Evolutionary conservation across 2,113 vertebrate genomes (phyloP).

Genomic region (Coregonus clupeaformis): DNA sequence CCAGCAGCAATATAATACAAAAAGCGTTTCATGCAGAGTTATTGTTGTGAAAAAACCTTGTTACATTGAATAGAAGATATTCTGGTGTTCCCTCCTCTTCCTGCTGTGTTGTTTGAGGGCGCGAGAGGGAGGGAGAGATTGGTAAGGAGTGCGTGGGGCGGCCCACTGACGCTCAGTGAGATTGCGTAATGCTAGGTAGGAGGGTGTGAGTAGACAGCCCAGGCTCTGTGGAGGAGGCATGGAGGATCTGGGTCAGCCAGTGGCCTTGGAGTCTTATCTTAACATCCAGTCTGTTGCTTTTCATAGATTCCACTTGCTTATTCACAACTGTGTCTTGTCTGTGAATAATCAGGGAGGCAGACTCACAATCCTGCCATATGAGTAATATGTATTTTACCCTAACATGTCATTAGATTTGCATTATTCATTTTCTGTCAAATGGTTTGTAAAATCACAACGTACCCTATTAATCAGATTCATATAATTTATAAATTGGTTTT

Average conservation of each 20-base stretch:
- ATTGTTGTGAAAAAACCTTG: too few relatives aligned
- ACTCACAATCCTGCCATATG: not conserved
- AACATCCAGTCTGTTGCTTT: too few relatives aligned
- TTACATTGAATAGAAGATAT: not conserved
- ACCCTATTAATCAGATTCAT: not conserved
- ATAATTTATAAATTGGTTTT: not conserved
- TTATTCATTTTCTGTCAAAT: conserved; percentile 4
- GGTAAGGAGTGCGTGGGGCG: not conserved
- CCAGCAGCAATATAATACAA: too few relatives aligned
- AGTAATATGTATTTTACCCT: not conserved
- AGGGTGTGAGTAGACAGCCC: not conserved
- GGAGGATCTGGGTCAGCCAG: not conserved
- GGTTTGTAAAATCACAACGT: not conserved
- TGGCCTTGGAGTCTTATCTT: not conserved
- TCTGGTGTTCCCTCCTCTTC: not conserved
- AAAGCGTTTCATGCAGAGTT: too few relatives aligned
- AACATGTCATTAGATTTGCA: not conserved
- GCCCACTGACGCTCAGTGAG: not conserved
- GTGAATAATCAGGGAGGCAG: not conserved
- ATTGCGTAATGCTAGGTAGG: not conserved
- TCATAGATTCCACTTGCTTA: too few relatives aligned
- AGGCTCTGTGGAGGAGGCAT: not conserved
- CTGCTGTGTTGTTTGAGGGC: not conserved
- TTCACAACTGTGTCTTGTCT: not conserved
- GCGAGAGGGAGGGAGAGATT: not conserved